These are phyloP conservation scores for Hyperoplus immaculatus DNA, from an alignment of 2,797 vertebrate genomes.

Conservation along the genomic window DNA sequence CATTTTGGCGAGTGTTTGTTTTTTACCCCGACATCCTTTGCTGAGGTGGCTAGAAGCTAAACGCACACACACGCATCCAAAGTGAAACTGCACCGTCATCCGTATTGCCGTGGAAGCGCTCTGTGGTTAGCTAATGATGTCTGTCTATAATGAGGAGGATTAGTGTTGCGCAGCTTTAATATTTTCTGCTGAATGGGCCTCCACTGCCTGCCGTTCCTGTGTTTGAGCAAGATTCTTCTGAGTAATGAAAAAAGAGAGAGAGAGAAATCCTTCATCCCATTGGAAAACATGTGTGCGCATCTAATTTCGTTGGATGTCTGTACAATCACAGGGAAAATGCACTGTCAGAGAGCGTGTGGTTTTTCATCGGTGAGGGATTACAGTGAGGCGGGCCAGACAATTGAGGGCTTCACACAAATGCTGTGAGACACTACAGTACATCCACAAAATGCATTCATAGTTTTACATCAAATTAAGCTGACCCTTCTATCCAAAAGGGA, in stretches of 20 bases:
- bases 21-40: constrained; percentile 38
- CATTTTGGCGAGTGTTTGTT: constrained; percentile 54
- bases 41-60: constrained; percentile 47
- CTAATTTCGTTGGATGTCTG: constrained; percentile 55
- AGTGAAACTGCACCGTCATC: constrained; percentile 66
- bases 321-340: constrained; percentile 44
- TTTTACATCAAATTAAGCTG: constrained; percentile 18
- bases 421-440: constrained; percentile 7
- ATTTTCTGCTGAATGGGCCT: constrained; percentile 75
- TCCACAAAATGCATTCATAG: constrained; percentile 23
- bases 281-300: constrained; percentile 43
- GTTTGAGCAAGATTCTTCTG: constrained; percentile 46
- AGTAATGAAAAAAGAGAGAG: constrained; percentile 25
- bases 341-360: constrained; percentile 57
- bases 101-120: constrained; percentile 59
- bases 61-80: constrained; percentile 24
- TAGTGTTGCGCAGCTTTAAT: constrained; percentile 66
- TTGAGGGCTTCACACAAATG: constrained; percentile 25
- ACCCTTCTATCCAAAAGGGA: neutral
- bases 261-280: constrained; percentile 12
- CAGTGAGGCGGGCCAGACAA: constrained; percentile 30
- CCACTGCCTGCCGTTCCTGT: constrained; percentile 28
- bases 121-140: constrained; percentile 75
- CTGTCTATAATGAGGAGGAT: constrained; percentile 79
- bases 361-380: constrained; percentile 38